A percentile compares a stretch with the other conserved stretches of the same genome.
Evolutionary conservation across 2,888 invertebrate species (phyloP).

Genomic region (Acronicta alni): DNA sequence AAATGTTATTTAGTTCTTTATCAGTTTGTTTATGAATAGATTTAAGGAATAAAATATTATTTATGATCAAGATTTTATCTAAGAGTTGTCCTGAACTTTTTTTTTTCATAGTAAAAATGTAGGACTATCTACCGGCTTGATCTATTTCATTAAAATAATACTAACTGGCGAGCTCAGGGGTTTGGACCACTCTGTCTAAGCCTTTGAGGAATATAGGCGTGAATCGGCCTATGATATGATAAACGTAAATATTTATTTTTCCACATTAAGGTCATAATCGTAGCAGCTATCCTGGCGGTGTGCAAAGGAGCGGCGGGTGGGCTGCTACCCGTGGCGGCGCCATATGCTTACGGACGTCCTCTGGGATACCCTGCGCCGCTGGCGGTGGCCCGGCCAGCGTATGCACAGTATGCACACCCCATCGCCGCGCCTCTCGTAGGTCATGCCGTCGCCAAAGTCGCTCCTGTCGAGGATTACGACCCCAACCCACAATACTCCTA

Average conservation of each 20-base stretch:
- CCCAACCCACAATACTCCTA: conserved; percentile 91
- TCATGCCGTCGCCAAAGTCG: conserved; percentile 73
- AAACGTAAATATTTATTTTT: background rate
- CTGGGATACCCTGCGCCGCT: conserved; percentile 68
- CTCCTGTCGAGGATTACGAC: conserved; percentile 88
- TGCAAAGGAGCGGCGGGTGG: conserved; percentile 73
- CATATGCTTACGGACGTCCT: conserved; percentile 72
- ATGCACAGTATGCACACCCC: conserved; percentile 47
- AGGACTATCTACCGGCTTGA: too few species aligned
- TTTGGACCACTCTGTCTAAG: too few species aligned
- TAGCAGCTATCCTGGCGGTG: conserved; percentile 74
- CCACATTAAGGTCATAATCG: conserved; percentile 69
- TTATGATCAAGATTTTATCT: too few species aligned
- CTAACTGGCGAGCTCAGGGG: too few species aligned
- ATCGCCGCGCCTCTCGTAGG: conserved; percentile 64
- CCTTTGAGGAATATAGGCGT: too few species aligned
- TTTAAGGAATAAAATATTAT: too few species aligned
- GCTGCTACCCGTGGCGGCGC: conserved; percentile 69
- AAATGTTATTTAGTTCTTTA: too few species aligned
- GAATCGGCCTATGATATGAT: too few species aligned
- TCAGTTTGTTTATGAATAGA: too few species aligned
- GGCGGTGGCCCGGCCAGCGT: conserved; percentile 72
- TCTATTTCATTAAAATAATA: too few species aligned
- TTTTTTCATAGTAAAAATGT: too few species aligned
- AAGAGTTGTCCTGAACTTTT: too few species aligned